Conservation (phyloP, 2,888 invertebrate genomes). For the Dolichomitus sp. region DNA sequence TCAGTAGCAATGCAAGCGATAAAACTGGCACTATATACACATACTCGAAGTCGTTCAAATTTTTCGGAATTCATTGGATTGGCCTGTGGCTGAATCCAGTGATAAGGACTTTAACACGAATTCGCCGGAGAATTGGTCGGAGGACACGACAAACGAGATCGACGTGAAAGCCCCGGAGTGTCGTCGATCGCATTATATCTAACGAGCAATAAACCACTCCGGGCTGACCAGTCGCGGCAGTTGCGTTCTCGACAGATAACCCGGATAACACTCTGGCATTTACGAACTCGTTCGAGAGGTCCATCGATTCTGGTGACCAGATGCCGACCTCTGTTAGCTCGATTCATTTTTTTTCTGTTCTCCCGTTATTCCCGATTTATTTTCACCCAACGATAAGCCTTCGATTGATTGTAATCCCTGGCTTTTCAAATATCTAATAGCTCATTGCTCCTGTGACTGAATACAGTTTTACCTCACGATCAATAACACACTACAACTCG, state of each 20-base stretch:
- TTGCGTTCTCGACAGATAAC: conserved; percentile 57
- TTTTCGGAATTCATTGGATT: conserved; percentile 27
- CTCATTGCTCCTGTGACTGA: conserved; percentile 18
- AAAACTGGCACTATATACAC: not conserved
- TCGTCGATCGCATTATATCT: conserved; percentile 64
- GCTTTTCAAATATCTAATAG: conserved; percentile 44
- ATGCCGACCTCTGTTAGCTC: conserved; percentile 40
- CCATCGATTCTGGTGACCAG: conserved; percentile 50
- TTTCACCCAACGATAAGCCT: conserved; percentile 38
- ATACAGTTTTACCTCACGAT: conserved; percentile 7
- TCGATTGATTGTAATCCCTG: conserved; percentile 57
- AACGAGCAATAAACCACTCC: conserved; percentile 65
- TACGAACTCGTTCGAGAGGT: conserved; percentile 42
- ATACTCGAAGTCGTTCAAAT: not conserved
- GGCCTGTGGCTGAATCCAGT: conserved; percentile 10
- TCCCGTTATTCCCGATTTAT: conserved; percentile 35
- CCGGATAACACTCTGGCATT: conserved; percentile 48
- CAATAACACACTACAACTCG: not conserved
- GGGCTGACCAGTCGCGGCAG: conserved; percentile 47
- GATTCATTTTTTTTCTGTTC: conserved; percentile 37
- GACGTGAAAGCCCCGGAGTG: conserved; percentile 55
- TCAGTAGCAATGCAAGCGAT: conserved; percentile 2
- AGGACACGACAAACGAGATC: conserved; percentile 46
- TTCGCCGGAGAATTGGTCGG: conserved; percentile 28
- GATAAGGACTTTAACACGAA: conserved; percentile 55